Evolutionary conservation across 1,140 invertebrate genomes (phyloP).

Genomic region (Brachionus manjavacas): DNA sequence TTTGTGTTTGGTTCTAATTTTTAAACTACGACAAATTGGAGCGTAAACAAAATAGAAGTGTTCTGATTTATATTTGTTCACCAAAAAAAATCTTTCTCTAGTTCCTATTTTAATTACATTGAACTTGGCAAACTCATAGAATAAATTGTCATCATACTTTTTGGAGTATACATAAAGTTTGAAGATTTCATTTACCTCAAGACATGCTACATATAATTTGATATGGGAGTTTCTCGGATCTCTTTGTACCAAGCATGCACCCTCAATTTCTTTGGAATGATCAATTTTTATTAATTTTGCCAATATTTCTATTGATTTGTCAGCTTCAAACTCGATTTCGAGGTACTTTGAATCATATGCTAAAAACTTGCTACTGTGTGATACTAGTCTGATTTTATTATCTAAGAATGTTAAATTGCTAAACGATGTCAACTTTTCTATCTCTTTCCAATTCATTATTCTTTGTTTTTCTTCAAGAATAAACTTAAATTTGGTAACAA

Average conservation of each 20-base stretch:
- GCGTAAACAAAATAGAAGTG: not conserved
- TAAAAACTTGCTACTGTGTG: not conserved
- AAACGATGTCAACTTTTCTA: not conserved
- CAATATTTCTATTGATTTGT: not conserved
- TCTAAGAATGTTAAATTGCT: not conserved
- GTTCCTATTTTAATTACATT: not conserved
- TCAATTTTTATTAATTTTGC: not conserved
- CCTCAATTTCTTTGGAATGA: not conserved
- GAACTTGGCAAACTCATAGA: not conserved
- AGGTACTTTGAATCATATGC: not conserved
- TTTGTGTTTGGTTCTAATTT: not conserved
- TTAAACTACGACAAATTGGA: not conserved
- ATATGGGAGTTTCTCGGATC: not conserved
- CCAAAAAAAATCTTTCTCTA: not conserved
- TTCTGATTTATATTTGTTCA: not conserved
- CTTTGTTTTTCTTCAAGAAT: not conserved
- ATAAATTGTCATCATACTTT: not conserved
- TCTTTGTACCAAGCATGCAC: not conserved
- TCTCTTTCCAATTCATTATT: not conserved
- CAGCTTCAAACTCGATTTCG: not conserved
- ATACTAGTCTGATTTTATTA: not conserved
- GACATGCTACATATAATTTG: not conserved
- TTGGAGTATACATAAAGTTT: not conserved
- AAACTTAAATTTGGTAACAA: not conserved
- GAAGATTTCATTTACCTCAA: not conserved